Conservation (phyloP, 2,797 vertebrate genomes). For the Yasuhikotakia modesta region DNA sequence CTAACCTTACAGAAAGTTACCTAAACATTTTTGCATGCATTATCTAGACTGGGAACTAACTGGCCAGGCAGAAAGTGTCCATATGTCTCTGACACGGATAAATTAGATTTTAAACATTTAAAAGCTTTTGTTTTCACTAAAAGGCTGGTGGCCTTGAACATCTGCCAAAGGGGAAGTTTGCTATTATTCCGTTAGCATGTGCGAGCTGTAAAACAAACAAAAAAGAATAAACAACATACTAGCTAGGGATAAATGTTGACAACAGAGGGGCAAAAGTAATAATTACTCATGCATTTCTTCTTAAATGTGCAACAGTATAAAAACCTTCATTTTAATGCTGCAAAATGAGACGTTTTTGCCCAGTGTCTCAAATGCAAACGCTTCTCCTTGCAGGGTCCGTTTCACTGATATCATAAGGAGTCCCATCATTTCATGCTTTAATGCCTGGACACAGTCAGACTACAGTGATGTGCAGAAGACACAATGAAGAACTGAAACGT, state of each 20-base stretch:
- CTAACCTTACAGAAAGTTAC: no score
- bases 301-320: no score
- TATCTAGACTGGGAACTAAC: no score
- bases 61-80: no score
- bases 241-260: not conserved
- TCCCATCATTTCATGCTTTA: not conserved
- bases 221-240: not conserved
- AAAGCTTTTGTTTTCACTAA: not conserved
- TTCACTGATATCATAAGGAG: not conserved
- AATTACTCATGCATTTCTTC: not conserved
- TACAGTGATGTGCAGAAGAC: not conserved
- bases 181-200: slow-evolving; percentile 1
- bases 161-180: slow-evolving; percentile 7
- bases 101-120: not conserved
- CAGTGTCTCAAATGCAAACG: not conserved
- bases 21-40: no score
- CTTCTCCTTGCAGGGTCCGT: not conserved
- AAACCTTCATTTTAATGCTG: not conserved
- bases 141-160: slow-evolving; percentile 14
- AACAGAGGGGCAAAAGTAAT: slow-evolving; percentile 4
- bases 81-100: no score
- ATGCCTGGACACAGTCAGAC: slow-evolving; percentile 4
- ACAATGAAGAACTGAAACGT: not conserved
- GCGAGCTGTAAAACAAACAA: slow-evolving; percentile 16
- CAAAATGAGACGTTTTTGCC: no score